Percentiles rank a stretch among this genome's conserved stretches.
These are phyloP conservation scores for Corythaixoides concolor DNA, from an alignment of 2,113 vertebrate genomes.

Conservation along the genomic window DNA sequence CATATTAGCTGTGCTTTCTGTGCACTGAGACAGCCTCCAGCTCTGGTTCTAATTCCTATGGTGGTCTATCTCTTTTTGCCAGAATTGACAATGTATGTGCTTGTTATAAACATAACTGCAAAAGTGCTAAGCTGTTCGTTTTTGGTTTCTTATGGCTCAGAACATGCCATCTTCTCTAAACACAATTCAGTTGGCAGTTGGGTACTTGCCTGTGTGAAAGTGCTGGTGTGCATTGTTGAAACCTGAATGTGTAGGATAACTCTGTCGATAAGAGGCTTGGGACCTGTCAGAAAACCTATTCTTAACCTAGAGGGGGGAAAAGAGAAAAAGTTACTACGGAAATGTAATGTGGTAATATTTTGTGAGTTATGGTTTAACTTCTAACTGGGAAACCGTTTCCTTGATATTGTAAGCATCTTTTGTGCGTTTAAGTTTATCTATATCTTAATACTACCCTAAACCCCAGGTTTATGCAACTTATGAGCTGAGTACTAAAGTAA, in stretches of 20 bases:
- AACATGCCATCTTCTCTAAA: neutral
- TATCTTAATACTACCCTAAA: neutral
- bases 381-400: neutral
- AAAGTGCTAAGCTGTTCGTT: neutral
- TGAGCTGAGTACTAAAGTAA: neutral
- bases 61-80: neutral
- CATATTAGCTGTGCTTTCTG: neutral
- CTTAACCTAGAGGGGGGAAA: slow-evolving; percentile 78
- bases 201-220: slow-evolving; percentile 88
- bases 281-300: slow-evolving; percentile 91
- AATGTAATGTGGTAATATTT: neutral
- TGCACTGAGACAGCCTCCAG: neutral
- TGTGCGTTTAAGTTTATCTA: neutral
- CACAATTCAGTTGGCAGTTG: neutral
- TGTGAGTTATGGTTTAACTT: neutral
- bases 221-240: slow-evolving; percentile 89
- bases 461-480: neutral
- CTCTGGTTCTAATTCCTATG: neutral
- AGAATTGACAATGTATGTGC: neutral
- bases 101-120: neutral
- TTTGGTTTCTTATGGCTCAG: neutral
- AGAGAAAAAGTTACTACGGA: neutral
- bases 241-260: slow-evolving; percentile 90
- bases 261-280: slow-evolving; percentile 86
- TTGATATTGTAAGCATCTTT: neutral